phyloP scores from a whole-genome alignment of 2,113 vertebrate genomes.

The Poeciliopsis retropinna region DNA sequence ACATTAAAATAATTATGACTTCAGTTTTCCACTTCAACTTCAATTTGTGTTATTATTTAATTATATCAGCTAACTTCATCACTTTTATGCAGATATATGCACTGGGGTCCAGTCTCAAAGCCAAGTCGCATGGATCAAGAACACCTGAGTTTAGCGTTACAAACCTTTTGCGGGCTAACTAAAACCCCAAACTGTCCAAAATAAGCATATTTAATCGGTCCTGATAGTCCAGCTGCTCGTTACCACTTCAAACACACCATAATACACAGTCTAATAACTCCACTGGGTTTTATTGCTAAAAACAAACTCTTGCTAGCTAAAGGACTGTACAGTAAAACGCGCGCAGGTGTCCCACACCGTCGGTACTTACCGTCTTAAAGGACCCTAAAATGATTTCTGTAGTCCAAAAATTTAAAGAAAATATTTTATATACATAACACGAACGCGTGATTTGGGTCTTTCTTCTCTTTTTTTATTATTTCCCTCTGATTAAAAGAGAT shows the following conservation, averaged over 20 bases:
- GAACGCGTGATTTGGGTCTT: background rate
- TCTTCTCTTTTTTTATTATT: background rate
- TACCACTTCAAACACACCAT: constrained; percentile 7
- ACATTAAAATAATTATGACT: background rate
- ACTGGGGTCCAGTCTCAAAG: too few species aligned
- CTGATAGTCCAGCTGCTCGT: background rate
- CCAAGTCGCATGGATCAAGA: background rate
- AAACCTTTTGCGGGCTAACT: constrained; percentile 18
- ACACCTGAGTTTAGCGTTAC: constrained; percentile 26
- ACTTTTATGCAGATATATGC: background rate
- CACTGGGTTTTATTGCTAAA: background rate
- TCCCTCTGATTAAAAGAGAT: constrained; percentile 5
- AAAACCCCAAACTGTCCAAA: background rate
- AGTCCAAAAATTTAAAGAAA: background rate
- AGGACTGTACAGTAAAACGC: background rate
- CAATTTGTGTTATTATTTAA: background rate
- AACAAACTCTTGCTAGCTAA: background rate
- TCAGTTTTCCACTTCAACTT: background rate
- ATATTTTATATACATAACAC: background rate
- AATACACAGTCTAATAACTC: background rate
- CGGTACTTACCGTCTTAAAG: constrained; percentile 40
- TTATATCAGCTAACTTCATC: background rate
- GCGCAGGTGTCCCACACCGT: background rate
- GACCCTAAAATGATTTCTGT: background rate
- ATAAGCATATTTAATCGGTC: background rate